phyloP scores from a whole-genome alignment of 1,140 invertebrate genomes.

The Ceratina japonica region DNA sequence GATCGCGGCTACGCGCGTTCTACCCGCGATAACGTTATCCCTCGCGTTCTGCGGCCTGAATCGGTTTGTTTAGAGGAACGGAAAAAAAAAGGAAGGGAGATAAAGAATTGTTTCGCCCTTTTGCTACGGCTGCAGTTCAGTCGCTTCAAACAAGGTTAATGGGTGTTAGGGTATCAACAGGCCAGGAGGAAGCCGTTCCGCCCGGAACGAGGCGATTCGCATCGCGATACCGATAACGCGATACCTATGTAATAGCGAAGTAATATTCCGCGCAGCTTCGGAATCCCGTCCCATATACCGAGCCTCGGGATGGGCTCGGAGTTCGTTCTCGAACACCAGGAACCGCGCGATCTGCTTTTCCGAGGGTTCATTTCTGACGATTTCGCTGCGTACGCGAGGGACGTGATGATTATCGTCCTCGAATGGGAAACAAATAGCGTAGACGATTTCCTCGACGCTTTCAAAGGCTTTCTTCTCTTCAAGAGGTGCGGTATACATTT shows the following conservation, averaged over 20 bases:
- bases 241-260: slow-evolving; percentile 25
- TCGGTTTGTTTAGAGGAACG: neutral
- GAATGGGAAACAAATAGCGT: slow-evolving; percentile 6
- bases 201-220: slow-evolving; percentile 42
- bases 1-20: slow-evolving; percentile 3
- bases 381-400: neutral
- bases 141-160: slow-evolving; percentile 34
- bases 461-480: no score
- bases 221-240: slow-evolving; percentile 28
- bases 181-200: slow-evolving; percentile 7
- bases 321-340: neutral
- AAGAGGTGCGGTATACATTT: no score
- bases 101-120: slow-evolving; percentile 10
- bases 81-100: neutral
- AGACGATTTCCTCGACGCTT: neutral
- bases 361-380: neutral
- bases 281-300: neutral
- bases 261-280: slow-evolving; percentile 13
- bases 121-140: slow-evolving; percentile 25
- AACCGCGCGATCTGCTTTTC: slow-evolving; percentile 36
- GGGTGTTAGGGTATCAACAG: neutral
- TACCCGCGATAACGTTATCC: neutral
- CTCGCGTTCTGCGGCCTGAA: neutral
- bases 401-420: slow-evolving; percentile 34
- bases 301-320: slow-evolving; percentile 2